Conservation (phyloP, 1,140 invertebrate genomes). For the Fopius arisanus region DNA sequence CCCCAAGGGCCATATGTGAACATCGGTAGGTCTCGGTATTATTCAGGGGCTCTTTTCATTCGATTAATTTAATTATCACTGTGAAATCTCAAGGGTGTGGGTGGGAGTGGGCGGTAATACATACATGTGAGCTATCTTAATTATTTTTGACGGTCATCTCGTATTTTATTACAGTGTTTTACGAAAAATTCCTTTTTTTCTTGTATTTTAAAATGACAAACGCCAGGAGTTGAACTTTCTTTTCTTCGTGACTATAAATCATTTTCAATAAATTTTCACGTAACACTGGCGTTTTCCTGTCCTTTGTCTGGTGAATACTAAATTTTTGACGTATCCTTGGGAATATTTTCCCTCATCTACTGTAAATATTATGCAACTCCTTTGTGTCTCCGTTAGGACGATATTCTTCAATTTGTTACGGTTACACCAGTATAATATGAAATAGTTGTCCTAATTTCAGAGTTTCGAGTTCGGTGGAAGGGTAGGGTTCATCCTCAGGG, state of each 20-base stretch:
- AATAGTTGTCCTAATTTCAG: not conserved
- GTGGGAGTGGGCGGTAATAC: not conserved
- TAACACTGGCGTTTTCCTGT: too few species aligned
- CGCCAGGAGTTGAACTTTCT: too few species aligned
- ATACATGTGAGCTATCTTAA: not conserved
- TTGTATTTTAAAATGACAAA: too few species aligned
- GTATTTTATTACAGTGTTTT: too few species aligned
- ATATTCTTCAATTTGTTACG: not conserved
- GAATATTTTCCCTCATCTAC: not conserved
- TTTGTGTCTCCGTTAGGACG: not conserved
- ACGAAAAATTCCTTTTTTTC: too few species aligned
- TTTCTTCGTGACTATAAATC: too few species aligned
- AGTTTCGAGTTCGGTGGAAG: not conserved
- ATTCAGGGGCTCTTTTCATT: not conserved
- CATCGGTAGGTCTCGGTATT: not conserved
- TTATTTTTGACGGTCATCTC: too few species aligned
- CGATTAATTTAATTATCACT: constrained; percentile 13
- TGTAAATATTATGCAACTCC: not conserved
- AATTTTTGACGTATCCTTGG: not conserved
- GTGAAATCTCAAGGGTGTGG: not conserved
- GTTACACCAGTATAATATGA: not conserved
- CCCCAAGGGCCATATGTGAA: not conserved
- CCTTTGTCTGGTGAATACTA: not conserved
- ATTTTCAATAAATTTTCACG: too few species aligned
- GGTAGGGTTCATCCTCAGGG: not conserved